Conservation (phyloP, 1,140 invertebrate genomes). For the Cydia splendana region DNA sequence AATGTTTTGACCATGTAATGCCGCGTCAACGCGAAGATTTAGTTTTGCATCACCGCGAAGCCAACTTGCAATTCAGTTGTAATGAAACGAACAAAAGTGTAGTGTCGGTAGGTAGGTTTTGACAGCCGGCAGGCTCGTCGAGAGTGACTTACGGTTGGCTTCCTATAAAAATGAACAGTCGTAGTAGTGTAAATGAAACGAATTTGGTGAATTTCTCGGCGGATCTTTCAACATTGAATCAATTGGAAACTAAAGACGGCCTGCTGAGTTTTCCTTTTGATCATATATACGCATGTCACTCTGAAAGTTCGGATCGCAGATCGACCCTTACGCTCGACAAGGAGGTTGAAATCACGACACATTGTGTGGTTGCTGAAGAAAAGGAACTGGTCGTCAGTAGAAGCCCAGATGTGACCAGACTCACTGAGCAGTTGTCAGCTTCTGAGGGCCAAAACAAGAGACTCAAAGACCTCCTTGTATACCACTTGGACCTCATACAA, state of each 20-base stretch:
- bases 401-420: constrained; percentile 43
- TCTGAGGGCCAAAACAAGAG: constrained; percentile 62
- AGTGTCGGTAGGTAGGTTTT: constrained; percentile 61
- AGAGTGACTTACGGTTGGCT: constrained; percentile 57
- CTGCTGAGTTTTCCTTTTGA: constrained; percentile 72
- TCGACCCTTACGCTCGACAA: constrained; percentile 56
- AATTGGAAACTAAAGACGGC: constrained; percentile 66
- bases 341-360: constrained; percentile 56
- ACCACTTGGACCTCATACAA: constrained; percentile 68
- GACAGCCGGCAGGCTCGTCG: constrained; percentile 73
- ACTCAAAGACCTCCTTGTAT: constrained; percentile 62
- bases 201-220: constrained; percentile 73
- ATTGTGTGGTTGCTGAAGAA: constrained; percentile 55
- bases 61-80: constrained; percentile 50
- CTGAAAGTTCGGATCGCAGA: constrained; percentile 55
- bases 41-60: constrained; percentile 39
- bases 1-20: constrained; percentile 65
- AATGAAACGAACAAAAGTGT: constrained; percentile 63
- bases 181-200: constrained; percentile 71
- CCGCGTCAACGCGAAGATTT: constrained; percentile 43
- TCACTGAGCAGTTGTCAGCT: constrained; percentile 50
- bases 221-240: constrained; percentile 62
- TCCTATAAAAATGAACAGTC: constrained; percentile 74
- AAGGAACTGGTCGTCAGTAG: constrained; percentile 42
- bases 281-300: constrained; percentile 71